Conservation (phyloP, 1,140 invertebrate species). For the Adelges cooleyi region DNA sequence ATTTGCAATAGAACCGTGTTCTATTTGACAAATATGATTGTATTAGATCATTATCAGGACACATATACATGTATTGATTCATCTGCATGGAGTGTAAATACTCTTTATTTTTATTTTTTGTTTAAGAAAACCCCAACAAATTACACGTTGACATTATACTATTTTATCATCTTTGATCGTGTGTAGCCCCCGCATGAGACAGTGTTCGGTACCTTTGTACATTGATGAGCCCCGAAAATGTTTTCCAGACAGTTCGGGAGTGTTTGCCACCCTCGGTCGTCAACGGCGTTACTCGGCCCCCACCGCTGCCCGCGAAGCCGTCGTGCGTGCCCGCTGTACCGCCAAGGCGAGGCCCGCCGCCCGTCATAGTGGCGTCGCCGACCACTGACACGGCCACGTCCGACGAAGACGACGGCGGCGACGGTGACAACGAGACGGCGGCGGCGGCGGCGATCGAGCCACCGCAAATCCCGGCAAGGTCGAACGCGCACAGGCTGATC, state of each 20-base stretch:
- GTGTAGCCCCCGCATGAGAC: neutral
- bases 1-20: no score
- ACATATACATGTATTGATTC: no score
- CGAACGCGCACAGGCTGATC: constrained; percentile 30
- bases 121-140: no score
- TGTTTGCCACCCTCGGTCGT: constrained; percentile 33
- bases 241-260: constrained; percentile 38
- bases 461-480: constrained; percentile 4
- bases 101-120: no score
- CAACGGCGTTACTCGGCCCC: constrained; percentile 32
- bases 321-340: constrained; percentile 27
- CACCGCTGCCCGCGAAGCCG: constrained; percentile 32
- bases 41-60: no score
- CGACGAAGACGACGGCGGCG: constrained; percentile 22
- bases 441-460: neutral
- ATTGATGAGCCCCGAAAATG: constrained; percentile 31
- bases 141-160: neutral
- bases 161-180: neutral
- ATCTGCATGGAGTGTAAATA: no score
- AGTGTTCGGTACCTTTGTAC: constrained; percentile 27
- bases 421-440: neutral
- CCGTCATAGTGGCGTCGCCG: constrained; percentile 33
- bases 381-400: constrained; percentile 33
- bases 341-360: constrained; percentile 19
- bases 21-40: no score